phyloP scores from a whole-genome alignment of 1,140 invertebrate genomes.

The Macrobrachium rosenbergii region DNA sequence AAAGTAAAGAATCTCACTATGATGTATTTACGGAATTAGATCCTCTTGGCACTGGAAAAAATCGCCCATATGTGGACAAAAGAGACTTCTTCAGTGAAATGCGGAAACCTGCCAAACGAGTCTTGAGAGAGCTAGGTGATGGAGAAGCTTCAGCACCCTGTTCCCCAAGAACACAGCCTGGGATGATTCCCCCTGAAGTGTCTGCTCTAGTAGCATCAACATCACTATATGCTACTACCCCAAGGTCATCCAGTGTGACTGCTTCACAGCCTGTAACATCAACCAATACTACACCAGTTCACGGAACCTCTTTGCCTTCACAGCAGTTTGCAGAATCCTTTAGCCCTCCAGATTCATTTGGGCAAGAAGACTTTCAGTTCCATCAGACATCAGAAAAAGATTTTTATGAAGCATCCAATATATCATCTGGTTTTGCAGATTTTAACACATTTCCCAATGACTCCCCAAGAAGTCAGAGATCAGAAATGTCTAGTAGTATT shows the following conservation, averaged over 20 bases:
- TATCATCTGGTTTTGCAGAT: conserved; percentile 64
- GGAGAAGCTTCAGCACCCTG: conserved; percentile 62
- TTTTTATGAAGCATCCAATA: conserved; percentile 50
- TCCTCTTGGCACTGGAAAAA: conserved; percentile 89
- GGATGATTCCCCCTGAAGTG: conserved; percentile 64
- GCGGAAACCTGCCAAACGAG: conserved; percentile 58
- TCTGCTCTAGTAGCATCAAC: conserved; percentile 64
- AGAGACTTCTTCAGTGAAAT: conserved; percentile 85
- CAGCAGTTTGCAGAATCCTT: conserved; percentile 64
- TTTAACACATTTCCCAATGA: conserved; percentile 63
- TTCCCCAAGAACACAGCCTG: conserved; percentile 59
- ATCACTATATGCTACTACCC: conserved; percentile 59
- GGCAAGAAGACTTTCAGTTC: conserved; percentile 42
- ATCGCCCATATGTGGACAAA: conserved; percentile 92
- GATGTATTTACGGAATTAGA: conserved; percentile 90
- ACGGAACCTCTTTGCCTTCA: conserved; percentile 56
- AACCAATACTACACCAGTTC: conserved; percentile 64
- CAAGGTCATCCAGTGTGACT: conserved; percentile 52
- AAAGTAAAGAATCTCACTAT: conserved; percentile 52
- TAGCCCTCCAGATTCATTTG: conserved; percentile 62
- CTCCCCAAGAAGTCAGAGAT: conserved; percentile 64
- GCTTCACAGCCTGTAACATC: conserved; percentile 48
- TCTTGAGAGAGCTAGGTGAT: conserved; percentile 60
- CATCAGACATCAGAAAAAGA: conserved; percentile 44
- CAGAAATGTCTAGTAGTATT: conserved; percentile 64